phyloP scores from a whole-genome alignment of 2,797 vertebrate genomes.

The Loriculus beryllinus region DNA sequence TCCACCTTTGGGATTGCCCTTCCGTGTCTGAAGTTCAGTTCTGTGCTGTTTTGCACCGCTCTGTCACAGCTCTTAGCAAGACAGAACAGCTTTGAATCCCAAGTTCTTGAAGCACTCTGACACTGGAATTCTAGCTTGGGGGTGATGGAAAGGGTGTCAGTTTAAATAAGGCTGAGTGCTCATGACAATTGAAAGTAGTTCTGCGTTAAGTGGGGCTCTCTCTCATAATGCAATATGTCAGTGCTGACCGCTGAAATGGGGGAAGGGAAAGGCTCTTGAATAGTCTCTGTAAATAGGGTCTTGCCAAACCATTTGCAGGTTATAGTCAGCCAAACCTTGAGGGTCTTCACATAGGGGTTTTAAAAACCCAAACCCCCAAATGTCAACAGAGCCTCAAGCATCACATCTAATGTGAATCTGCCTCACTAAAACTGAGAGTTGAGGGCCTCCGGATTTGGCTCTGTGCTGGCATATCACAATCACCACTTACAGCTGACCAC shows the following conservation, averaged over 20 bases:
- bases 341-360: neutral
- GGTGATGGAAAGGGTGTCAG: conserved; percentile 61
- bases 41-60: neutral
- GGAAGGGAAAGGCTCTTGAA: conserved; percentile 32
- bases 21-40: conserved; percentile 1
- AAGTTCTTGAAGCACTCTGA: conserved; percentile 59
- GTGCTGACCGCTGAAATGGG: conserved; percentile 44
- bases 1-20: neutral
- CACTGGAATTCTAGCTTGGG: conserved; percentile 65
- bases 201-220: conserved; percentile 43
- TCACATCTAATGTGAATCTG: conserved; percentile 3
- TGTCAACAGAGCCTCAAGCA: neutral
- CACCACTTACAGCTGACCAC: neutral
- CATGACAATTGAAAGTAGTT: conserved; percentile 64
- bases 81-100: conserved; percentile 13
- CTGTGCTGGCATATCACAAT: neutral
- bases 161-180: conserved; percentile 65
- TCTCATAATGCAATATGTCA: conserved; percentile 51
- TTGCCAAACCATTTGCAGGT: conserved; percentile 48
- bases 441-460: neutral
- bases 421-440: neutral
- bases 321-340: conserved; percentile 23
- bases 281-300: conserved; percentile 8
- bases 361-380: neutral
- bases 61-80: neutral